Conservation (phyloP, 1,140 invertebrate genomes). For the Anoplophora glabripennis region DNA sequence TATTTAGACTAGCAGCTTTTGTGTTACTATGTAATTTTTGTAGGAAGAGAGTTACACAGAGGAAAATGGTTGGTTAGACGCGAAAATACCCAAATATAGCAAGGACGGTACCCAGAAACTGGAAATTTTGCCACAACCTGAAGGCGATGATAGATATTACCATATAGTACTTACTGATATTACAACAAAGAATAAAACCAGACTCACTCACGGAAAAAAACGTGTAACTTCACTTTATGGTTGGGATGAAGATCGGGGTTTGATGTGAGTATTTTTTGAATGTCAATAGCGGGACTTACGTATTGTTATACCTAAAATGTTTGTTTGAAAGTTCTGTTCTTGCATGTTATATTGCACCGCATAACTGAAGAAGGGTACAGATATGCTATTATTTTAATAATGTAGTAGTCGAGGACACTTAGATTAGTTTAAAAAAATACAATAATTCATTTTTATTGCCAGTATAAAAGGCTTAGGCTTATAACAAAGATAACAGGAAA, state of each 20-base stretch:
- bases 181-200: conserved; percentile 36
- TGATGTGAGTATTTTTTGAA: conserved; percentile 61
- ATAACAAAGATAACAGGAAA: too few species aligned
- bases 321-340: too few species aligned
- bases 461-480: too few species aligned
- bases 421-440: too few species aligned
- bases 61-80: conserved; percentile 66
- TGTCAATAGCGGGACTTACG: too few species aligned
- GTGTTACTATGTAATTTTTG: conserved; percentile 1
- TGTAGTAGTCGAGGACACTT: too few species aligned
- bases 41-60: conserved; percentile 43
- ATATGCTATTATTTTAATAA: too few species aligned
- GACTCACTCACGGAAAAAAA: conserved; percentile 69
- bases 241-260: conserved; percentile 67
- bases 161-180: conserved; percentile 61
- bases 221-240: conserved; percentile 75
- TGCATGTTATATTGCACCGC: too few species aligned
- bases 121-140: conserved; percentile 59
- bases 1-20: too few species aligned
- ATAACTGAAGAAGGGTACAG: too few species aligned
- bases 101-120: conserved; percentile 49
- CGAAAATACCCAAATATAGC: conserved; percentile 59
- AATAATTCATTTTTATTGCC: too few species aligned
- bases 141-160: conserved; percentile 59
- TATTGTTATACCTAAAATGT: too few species aligned